phyloP scores from a whole-genome alignment of 2,113 vertebrate species.

The Thalassoma bifasciatum region DNA sequence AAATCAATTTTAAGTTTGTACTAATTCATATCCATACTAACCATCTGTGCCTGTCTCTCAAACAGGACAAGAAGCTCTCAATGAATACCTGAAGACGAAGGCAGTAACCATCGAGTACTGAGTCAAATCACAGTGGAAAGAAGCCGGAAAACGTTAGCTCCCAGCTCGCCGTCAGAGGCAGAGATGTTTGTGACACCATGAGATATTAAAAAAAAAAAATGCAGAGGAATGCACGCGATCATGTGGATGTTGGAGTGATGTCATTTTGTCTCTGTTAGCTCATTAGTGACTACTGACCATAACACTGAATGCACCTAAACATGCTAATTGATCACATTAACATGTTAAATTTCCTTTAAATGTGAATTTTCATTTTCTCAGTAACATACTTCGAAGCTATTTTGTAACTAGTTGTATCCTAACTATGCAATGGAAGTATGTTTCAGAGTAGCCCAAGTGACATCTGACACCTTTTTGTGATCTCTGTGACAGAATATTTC shows the following conservation, averaged over 20 bases:
- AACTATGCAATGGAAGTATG: constrained; percentile 34
- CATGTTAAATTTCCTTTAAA: neutral
- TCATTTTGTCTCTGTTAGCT: neutral
- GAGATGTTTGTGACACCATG: neutral
- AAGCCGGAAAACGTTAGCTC: neutral
- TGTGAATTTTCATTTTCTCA: neutral
- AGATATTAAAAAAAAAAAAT: no score
- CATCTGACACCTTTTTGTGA: constrained; percentile 9
- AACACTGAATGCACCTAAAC: constrained; percentile 4
- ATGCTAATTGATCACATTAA: constrained; percentile 1
- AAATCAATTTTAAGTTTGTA: neutral
- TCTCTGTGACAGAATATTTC: constrained; percentile 14
- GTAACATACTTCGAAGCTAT: neutral
- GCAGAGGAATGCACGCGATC: no score
- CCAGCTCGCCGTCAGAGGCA: neutral
- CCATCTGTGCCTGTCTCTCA: constrained; percentile 29
- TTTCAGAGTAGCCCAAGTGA: neutral
- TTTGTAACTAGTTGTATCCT: neutral
- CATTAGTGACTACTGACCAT: neutral
- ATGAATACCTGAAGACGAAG: constrained; percentile 90
- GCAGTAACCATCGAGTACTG: constrained; percentile 90
- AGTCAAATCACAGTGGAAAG: neutral
- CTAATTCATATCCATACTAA: neutral
- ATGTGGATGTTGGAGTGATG: neutral
- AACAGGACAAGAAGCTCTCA: constrained; percentile 90